phyloP scores from a whole-genome alignment of 2,797 vertebrate genomes.

The Chelidonichthys spinosus region DNA sequence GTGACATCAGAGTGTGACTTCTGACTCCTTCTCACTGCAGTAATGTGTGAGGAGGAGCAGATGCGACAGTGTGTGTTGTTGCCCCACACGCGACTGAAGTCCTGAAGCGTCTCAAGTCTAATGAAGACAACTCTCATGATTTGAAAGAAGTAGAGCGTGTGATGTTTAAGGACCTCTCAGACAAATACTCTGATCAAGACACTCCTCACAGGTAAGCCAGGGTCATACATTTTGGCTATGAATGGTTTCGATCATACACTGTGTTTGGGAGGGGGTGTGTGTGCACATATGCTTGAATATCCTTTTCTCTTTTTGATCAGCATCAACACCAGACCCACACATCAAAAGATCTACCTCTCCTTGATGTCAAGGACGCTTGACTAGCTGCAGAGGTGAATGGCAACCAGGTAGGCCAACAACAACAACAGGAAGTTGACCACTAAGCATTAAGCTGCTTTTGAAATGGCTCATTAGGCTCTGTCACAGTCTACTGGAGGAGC shows the following conservation, averaged over 20 bases:
- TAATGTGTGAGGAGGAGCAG: constrained; percentile 40
- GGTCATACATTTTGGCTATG: constrained; percentile 27
- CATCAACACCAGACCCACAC: constrained; percentile 39
- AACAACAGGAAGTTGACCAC: constrained; percentile 61
- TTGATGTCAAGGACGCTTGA: constrained; percentile 64
- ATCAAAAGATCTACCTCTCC: constrained; percentile 60
- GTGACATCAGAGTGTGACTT: constrained; percentile 35
- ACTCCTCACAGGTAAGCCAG: constrained; percentile 34
- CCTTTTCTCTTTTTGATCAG: constrained; percentile 64
- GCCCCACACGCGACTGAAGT: constrained; percentile 34
- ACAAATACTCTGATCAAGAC: constrained; percentile 48
- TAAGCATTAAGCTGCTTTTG: constrained; percentile 49
- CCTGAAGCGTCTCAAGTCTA: constrained; percentile 40
- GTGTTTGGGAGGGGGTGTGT: constrained; percentile 22
- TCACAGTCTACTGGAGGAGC: constrained; percentile 47
- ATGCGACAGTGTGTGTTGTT: constrained; percentile 35
- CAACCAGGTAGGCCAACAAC: constrained; percentile 59
- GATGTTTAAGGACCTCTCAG: constrained; percentile 37
- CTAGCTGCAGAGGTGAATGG: constrained; percentile 58
- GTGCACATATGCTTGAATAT: constrained; percentile 44
- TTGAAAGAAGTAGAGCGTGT: constrained; percentile 34
- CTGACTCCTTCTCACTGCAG: constrained; percentile 33
- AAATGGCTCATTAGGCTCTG: constrained; percentile 57
- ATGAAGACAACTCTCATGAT: constrained; percentile 50
- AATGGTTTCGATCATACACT: constrained; percentile 17